Conservation (phyloP, 2,797 vertebrate genomes). For the Myotis planiceps region DNA sequence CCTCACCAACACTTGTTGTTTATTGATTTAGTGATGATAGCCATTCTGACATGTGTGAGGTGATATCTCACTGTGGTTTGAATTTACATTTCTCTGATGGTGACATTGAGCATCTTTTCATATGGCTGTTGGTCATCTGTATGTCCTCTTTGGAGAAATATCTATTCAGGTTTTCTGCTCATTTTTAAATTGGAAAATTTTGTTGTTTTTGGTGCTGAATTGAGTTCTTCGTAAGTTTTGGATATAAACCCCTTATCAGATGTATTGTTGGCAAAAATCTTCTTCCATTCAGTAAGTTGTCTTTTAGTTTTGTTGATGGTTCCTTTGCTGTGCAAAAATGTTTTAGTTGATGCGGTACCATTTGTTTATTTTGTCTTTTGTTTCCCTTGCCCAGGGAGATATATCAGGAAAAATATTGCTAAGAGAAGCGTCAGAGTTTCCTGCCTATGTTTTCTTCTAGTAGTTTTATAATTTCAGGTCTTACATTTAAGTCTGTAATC, state of each 20-base stretch:
- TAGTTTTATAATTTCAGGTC: neutral
- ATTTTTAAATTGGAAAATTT: neutral
- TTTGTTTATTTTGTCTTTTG: neutral
- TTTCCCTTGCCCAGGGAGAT: neutral
- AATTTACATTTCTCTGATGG: neutral
- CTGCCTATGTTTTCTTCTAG: neutral
- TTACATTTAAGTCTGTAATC: neutral
- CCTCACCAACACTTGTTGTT: neutral
- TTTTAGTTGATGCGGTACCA: neutral
- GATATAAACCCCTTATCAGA: neutral
- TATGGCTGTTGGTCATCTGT: neutral
- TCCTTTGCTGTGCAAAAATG: neutral
- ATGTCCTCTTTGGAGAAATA: neutral
- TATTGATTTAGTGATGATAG: neutral
- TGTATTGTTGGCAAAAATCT: neutral
- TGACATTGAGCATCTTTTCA: neutral
- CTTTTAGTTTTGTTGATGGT: neutral
- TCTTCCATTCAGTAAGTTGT: neutral
- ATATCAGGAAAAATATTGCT: neutral
- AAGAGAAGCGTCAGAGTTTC: neutral
- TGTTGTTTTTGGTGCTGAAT: neutral
- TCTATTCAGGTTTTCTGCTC: neutral
- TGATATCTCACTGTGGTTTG: neutral
- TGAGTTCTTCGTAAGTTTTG: neutral
- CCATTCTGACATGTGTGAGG: neutral